Evolutionary conservation across 2,113 vertebrate species (phyloP).

Genomic region (Alethe castanea): DNA sequence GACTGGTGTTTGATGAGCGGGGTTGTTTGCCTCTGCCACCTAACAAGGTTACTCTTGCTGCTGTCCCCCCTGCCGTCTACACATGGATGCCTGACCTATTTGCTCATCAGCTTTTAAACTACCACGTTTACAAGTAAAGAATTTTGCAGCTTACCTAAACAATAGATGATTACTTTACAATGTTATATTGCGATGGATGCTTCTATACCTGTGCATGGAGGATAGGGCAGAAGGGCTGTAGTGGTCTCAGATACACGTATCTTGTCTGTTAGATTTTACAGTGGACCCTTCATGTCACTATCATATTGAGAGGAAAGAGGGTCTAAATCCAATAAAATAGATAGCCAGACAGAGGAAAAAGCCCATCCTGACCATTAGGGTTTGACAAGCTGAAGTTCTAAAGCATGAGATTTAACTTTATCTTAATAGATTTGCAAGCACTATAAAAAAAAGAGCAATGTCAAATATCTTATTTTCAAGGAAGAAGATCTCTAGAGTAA

Average conservation of each 20-base stretch:
- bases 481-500: accelerated
- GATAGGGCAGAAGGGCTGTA: not conserved
- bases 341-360: not conserved
- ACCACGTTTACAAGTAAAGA: not conserved
- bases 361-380: not conserved
- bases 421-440: not conserved
- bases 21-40: accelerated
- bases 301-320: not conserved
- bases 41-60: not conserved
- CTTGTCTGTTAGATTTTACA: not conserved
- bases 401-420: not conserved
- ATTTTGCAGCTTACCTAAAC: not conserved
- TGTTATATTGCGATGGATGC: not conserved
- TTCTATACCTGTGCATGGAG: not conserved
- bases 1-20: not conserved
- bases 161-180: not conserved
- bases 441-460: not conserved
- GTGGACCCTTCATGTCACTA: not conserved
- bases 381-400: not conserved
- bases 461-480: not conserved
- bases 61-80: not conserved
- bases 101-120: not conserved
- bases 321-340: not conserved
- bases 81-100: not conserved
- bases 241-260: not conserved